Evolutionary conservation across 2,888 invertebrate genomes (phyloP).

Genomic region (Melolontha melolontha): DNA sequence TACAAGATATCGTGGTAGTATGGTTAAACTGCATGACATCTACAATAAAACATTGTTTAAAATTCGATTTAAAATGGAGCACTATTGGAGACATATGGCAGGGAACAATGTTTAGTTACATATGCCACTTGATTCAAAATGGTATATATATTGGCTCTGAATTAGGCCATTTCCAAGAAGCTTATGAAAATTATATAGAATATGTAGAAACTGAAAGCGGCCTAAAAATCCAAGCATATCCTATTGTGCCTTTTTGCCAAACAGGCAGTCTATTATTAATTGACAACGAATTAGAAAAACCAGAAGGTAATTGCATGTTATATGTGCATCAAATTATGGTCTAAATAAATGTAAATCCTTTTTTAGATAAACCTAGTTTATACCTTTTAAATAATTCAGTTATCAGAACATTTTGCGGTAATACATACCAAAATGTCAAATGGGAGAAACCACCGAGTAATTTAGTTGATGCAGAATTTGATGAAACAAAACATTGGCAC

Average conservation of each 20-base stretch:
- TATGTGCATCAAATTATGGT: background rate
- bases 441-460: slow-evolving; percentile 26
- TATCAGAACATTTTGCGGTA: slow-evolving; percentile 36
- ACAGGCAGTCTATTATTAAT: background rate
- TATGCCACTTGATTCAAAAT: slow-evolving; percentile 25
- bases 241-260: slow-evolving; percentile 21
- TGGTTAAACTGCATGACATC: slow-evolving; percentile 32
- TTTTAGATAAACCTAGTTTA: slow-evolving; percentile 34
- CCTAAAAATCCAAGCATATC: slow-evolving; percentile 31
- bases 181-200: slow-evolving; percentile 36
- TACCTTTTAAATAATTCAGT: slow-evolving; percentile 30
- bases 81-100: slow-evolving; percentile 42
- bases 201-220: background rate
- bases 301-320: slow-evolving; percentile 6
- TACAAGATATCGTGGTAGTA: slow-evolving; percentile 12
- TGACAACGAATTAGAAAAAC: background rate
- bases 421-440: slow-evolving; percentile 25
- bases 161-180: slow-evolving; percentile 31
- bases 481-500: slow-evolving; percentile 42
- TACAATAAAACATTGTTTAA: background rate
- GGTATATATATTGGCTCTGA: slow-evolving; percentile 19
- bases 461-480: slow-evolving; percentile 20
- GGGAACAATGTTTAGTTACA: slow-evolving; percentile 37
- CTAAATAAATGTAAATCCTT: slow-evolving; percentile 1
- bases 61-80: slow-evolving; percentile 22